Evolutionary conservation across 1,140 invertebrate genomes (phyloP), one percentile per base, ranked within the genome.

Genomic region (Probaryconus sp.): DNA sequence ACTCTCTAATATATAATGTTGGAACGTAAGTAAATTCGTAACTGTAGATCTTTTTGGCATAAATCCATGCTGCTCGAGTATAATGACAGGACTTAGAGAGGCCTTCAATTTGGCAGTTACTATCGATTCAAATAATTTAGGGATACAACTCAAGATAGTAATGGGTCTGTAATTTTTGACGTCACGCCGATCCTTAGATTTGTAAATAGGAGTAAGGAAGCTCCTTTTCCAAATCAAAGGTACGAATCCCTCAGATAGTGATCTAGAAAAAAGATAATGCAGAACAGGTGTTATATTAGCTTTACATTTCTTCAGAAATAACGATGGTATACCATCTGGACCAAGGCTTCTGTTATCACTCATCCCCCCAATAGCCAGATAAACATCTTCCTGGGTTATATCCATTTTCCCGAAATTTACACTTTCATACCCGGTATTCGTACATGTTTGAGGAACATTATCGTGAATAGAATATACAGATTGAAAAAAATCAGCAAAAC

Each of bases 41-140:
- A 61, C 21, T 2, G 42, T 38, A 2, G 65, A 69, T 9, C 26
- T 58, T 5, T 14, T 21, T 1, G 14, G 2, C 1, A 65, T 20
- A 17, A 65, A 71, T 11, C 60, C 68, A 38, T 71, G 68, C 18
- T 71, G 68, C 5, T 42, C 24, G 1, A 17, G 11, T 3, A 4
- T 37, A 11, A 35, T 20, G 14, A 5, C 2, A 10, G 14, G 9
- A 0, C 9, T 3, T 2, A 7, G 14, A 38, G 16, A 1, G 13
- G 3, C 5, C 20, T 18, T 31, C 1, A 5, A 17, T 17, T 38
- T 6, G 9, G 3, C 40, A 6, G 28, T 47, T 17, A 40, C 14
- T 7, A 55, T 2, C 13, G 21, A 6, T 20, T 40, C 50, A 30
- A 16, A 55, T 5, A 55, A 6, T 13, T 40, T 40, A 7, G 50